These are phyloP conservation scores for Hyppa rectilinea DNA, from an alignment of 2,888 invertebrate genomes.

Conservation along the genomic window DNA sequence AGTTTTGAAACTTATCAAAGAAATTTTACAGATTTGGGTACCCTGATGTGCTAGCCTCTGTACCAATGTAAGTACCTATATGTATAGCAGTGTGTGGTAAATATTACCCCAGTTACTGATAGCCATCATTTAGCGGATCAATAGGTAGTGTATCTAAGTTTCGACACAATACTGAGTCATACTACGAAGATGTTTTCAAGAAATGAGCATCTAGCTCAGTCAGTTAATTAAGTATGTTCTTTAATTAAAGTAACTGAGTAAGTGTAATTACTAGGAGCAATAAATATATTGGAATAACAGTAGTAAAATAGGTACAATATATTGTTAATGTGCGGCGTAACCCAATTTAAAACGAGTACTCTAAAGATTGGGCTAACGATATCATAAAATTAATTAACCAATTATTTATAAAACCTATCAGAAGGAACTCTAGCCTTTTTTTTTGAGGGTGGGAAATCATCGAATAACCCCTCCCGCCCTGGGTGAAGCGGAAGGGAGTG, in stretches of 20 bases:
- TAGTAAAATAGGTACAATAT: background rate
- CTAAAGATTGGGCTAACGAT: slow-evolving; percentile 5
- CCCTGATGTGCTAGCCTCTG: no score
- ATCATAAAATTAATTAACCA: background rate
- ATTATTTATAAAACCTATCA: background rate
- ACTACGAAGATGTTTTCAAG: slow-evolving; percentile 40
- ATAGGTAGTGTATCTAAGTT: slow-evolving; percentile 49
- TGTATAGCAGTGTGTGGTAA: slow-evolving; percentile 32
- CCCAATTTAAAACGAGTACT: background rate
- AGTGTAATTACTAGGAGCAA: slow-evolving; percentile 32
- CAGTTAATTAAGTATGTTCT: no score
- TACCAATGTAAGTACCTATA: background rate
- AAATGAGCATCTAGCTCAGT: slow-evolving; percentile 19
- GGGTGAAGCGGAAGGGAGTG: no score
- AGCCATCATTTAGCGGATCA: slow-evolving; percentile 51
- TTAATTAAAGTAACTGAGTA: slow-evolving; percentile 45
- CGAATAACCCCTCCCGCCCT: no score
- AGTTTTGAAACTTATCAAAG: no score
- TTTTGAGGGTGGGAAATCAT: no score
- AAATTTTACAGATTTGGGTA: no score
- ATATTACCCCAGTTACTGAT: slow-evolving; percentile 56
- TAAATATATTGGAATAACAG: slow-evolving; percentile 31
- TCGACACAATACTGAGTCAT: slow-evolving; percentile 54
- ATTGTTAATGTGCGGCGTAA: background rate
- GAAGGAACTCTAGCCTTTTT: background rate